Base-by-base conservation (phyloP, 2,888 invertebrate species). In the Oligia fasciuncula region DNA sequence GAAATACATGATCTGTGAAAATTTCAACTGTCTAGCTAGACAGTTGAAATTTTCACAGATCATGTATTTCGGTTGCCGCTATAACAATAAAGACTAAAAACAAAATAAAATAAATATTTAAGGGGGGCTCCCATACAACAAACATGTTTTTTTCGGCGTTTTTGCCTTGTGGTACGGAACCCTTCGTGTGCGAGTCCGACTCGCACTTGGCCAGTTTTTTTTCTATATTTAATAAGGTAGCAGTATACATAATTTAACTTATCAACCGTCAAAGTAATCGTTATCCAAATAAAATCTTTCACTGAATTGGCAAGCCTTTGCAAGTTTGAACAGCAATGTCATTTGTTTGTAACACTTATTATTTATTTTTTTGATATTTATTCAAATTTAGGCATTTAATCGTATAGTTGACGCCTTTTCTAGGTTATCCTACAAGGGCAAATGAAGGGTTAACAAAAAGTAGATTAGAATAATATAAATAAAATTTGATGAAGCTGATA, bases 201-300 rank as follows among this genome's bases (percentile, higher is more conserved):
- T 35, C 35, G 29, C 29, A 29, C 29, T 29, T 29, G 29, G 29
- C 29, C 29, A 29, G 29, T 29, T 29, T 29, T 29, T n/a, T 76
- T 57, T 60, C 3, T 17, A 54, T 49, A 72, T 73, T 62, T 51
- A 29, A 57, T n/a, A 74, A n/a, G 19, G 19, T 46, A 49, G 13
- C 2, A 66, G 17, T 4, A 43, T 17, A 14, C 13, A 54, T 68
- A 69, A 63, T 70, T 46, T n/a, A 19, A 60, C 46, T 67, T 23
- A 70, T 46, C 57, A 76, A 65, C 54, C 60, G 43, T 65, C 54
- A n/a, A 72, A 67, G 51, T 49, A 51, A 60, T 67, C 43, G 35
- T 40, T 70, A 46, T 76, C 65, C 57, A 71, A 80, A 76, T 67
- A 65, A 51, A 73, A 76, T 74, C 46, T 57, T n/a, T 81, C 71